Percentiles rank a stretch among this genome's conserved stretches.
Conservation (phyloP, 2,888 invertebrate genomes). For the Xestia c-nigrum region DNA sequence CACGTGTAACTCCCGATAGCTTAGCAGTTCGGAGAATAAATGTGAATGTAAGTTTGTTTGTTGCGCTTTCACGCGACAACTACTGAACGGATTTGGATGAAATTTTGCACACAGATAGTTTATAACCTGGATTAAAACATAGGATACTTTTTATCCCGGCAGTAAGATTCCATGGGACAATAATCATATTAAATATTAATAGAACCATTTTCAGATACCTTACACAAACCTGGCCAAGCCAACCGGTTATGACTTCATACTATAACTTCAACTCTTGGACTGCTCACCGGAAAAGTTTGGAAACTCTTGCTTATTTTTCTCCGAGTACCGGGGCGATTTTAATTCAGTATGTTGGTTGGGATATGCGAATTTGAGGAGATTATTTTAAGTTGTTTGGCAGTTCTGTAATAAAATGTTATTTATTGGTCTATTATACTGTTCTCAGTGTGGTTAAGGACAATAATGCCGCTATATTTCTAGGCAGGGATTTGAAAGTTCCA, state of each 20-base stretch:
- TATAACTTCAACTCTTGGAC: not conserved
- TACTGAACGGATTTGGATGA: too few relatives aligned
- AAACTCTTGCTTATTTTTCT: conserved; percentile 14
- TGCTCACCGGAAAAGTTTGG: not conserved
- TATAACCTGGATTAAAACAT: too few relatives aligned
- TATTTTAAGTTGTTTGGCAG: conserved; percentile 14
- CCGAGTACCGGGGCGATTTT: not conserved
- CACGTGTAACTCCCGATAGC: too few relatives aligned
- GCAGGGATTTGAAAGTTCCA: not conserved
- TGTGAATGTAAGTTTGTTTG: too few relatives aligned
- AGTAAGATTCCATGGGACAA: too few relatives aligned
- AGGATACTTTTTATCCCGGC: too few relatives aligned
- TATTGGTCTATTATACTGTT: not conserved
- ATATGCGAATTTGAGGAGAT: conserved; percentile 6
- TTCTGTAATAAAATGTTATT: conserved; percentile 23
- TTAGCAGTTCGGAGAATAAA: too few relatives aligned
- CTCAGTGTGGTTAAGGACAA: not conserved
- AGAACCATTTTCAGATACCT: conserved; percentile 51
- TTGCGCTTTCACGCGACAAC: too few relatives aligned
- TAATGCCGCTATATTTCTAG: not conserved
- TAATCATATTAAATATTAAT: conserved; percentile 71
- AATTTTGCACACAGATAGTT: too few relatives aligned
- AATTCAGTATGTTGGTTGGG: conserved; percentile 2
- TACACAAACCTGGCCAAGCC: not conserved
- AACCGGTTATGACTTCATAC: conserved; percentile 36